Evolutionary conservation across 2,797 vertebrate species (phyloP).

Genomic region (Cyclopterus lumpus): DNA sequence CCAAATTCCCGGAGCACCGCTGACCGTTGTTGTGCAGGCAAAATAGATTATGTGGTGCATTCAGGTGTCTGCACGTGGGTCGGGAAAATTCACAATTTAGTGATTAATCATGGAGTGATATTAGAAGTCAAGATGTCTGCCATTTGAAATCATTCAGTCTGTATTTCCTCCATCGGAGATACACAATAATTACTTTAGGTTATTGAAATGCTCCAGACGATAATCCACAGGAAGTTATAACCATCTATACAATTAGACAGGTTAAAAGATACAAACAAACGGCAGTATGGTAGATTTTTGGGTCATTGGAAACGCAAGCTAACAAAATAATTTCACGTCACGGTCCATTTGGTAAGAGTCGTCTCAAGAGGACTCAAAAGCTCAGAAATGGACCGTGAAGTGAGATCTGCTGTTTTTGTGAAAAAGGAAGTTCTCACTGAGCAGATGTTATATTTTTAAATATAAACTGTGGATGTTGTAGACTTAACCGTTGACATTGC

Average conservation of each 20-base stretch:
- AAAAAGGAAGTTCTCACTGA: background rate
- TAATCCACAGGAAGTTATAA: background rate
- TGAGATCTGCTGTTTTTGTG: background rate
- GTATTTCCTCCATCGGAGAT: no score
- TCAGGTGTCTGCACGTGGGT: conserved; percentile 2
- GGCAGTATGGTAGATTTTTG: background rate
- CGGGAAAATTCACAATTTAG: background rate
- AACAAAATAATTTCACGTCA: background rate
- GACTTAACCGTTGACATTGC: conserved; percentile 4
- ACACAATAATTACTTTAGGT: background rate
- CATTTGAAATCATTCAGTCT: background rate
- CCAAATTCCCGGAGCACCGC: background rate
- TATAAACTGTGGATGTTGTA: conserved; percentile 32
- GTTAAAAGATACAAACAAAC: background rate
- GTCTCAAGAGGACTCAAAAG: background rate
- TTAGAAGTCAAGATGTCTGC: background rate
- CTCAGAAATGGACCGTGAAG: background rate
- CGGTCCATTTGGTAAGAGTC: background rate
- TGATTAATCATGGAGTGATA: no score
- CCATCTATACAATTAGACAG: background rate
- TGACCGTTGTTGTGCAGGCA: background rate
- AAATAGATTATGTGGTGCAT: background rate
- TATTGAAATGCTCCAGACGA: background rate
- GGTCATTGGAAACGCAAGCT: no score
- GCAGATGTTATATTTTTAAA: conserved; percentile 49